Percentiles rank a stretch among this genome's conserved stretches.
These are phyloP conservation scores for Ephialtes manifestator DNA, from an alignment of 2,888 invertebrate species.

Conservation along the genomic window DNA sequence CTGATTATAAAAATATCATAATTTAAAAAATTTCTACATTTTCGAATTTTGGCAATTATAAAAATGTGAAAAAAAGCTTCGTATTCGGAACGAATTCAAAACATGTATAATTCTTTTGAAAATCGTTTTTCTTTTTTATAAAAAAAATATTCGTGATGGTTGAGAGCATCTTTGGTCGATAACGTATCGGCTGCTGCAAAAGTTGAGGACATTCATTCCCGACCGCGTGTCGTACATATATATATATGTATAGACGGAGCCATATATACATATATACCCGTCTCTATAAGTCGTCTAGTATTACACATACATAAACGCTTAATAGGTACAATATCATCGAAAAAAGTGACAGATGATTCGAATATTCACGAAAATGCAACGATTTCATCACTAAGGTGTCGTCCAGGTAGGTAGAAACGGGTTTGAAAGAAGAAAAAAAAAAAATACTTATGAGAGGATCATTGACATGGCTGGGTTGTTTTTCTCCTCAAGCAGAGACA, in stretches of 20 bases:
- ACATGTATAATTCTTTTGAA: too few species aligned
- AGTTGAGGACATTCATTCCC: too few species aligned
- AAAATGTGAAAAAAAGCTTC: too few species aligned
- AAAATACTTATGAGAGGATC: neutral
- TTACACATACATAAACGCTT: slow-evolving; percentile 14
- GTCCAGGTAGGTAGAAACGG: neutral
- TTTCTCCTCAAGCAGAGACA: neutral
- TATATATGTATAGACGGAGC: neutral
- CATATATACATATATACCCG: neutral
- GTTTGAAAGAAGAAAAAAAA: neutral
- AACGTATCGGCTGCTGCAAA: neutral
- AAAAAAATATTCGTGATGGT: too few species aligned
- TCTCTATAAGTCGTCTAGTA: slow-evolving; percentile 13
- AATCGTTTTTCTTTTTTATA: too few species aligned
- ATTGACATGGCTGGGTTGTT: slow-evolving; percentile 31
- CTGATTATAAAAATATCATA: too few species aligned
- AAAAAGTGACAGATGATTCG: neutral
- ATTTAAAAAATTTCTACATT: too few species aligned
- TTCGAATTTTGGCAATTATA: too few species aligned
- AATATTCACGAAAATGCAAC: neutral
- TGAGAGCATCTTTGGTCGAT: neutral
- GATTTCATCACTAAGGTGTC: neutral
- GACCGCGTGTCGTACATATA: neutral
- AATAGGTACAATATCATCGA: slow-evolving; percentile 12
- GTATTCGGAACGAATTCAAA: too few species aligned